Base-by-base conservation (phyloP, 2,113 vertebrate genomes). In the Thunnus thynnus region DNA sequence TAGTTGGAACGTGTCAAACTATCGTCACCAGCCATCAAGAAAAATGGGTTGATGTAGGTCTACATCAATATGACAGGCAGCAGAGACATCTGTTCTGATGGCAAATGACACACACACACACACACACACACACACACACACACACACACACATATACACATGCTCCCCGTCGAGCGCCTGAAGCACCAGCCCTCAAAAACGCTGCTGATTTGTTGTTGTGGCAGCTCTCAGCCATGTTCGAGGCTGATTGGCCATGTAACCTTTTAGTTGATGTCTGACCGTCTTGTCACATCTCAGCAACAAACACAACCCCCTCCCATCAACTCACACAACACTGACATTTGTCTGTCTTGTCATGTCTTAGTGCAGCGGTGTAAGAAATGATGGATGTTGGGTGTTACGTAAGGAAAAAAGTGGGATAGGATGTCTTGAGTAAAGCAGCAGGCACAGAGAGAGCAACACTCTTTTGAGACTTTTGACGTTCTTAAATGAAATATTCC, bases 191-290 rank as follows among this genome's bases (percentile, higher is more conserved):
- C 62, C 84, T 89, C 80, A 80, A 87, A 86, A 91, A 64, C 86
- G 50, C 80, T 68, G 46, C 75, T 84, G 71, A 87, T 84, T 76
- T 67, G 78, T 82, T 68, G 76, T 73, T 5, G 17, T 70, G 73
- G 82, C 82, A 77, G 78, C 84, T 76, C 77, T 82, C 77, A 82
- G 80, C 72, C 71, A 77, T 25, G 63, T 81, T 87, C 3, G 2
- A 44, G 86, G 82, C 82, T 74, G 84, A 87, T 86, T 86, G 89
- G 72, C 82, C 78, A 30, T 65, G 75, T 86, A 84, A 84, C 84
- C 86, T 87, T 88, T 88, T 46, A 74, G 68, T 76, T 81, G 76
- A 75, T 67, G 78, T 79, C 81, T 87, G 76, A 79, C 84, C 86
- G 72, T 86, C 76, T 76, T 83, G 83, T 91, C 81, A 89, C 73